Conservation (phyloP, 2,113 vertebrate species). For the Scortum barcoo region DNA sequence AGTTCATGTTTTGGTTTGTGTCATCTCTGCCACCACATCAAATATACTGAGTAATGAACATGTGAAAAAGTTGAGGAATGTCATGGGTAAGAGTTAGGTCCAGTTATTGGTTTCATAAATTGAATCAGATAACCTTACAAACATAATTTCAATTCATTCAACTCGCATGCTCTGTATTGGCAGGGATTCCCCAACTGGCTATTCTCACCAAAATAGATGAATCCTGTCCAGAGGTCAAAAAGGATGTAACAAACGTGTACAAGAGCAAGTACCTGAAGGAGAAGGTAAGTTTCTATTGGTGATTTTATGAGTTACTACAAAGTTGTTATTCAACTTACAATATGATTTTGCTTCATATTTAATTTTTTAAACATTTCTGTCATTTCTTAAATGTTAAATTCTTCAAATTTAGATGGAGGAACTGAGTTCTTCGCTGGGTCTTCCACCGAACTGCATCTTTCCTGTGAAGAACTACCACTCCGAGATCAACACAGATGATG, state of each 20-base stretch:
- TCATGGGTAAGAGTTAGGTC: constrained; percentile 41
- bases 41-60: rapidly evolving
- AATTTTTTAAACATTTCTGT: background rate
- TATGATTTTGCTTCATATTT: background rate
- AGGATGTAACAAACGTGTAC: constrained; percentile 9
- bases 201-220: constrained; percentile 63
- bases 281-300: background rate
- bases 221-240: constrained; percentile 1
- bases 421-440: rapidly evolving
- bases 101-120: background rate
- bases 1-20: constrained; percentile 53
- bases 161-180: background rate
- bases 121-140: background rate
- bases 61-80: constrained; percentile 12
- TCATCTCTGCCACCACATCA: background rate
- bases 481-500: background rate
- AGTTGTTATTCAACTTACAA: background rate
- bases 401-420: background rate
- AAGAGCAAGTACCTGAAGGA: constrained; percentile 35
- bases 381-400: background rate
- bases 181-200: constrained; percentile 53
- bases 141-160: too few species aligned
- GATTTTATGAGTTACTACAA: background rate
- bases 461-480: constrained; percentile 56
- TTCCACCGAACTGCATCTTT: constrained; percentile 47